Base-by-base conservation (phyloP, 2,797 vertebrate species). In the Ctenopoma multispine region DNA sequence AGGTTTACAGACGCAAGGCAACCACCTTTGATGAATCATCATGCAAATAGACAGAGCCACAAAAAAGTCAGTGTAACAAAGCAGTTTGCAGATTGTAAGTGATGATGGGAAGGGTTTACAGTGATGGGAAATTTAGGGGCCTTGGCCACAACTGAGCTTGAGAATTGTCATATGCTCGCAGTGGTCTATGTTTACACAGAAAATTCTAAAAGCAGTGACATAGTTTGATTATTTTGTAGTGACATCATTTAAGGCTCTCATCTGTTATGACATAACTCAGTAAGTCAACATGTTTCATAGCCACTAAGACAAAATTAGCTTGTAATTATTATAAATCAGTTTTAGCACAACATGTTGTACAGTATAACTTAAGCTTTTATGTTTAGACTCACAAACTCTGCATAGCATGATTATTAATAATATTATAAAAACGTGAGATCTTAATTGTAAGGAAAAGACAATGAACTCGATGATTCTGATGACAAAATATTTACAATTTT, bases 401-500 rank as follows among this genome's bases (percentile, higher is more conserved):
- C 14, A 36, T 17, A 5, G 13, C 12, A 1, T 27, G 8, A 10
- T 36, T 55, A 46, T 56, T 54, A 36, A 48, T n/a, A 50, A 66
- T 14, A 48, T 51, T 27, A 44, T 6, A 51, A 78, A 63, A 67
- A 23, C 9, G 18, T 6, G 38, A 40, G 31, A 34, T 34, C 31
- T 40, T 5, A 40, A 58, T 62, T 75, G 69, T 56, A 50, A 40
- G 71, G 0, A 73, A 70, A 77, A 77, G 72, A 53, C 54, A 74
- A 71, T 51, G 36, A 81, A 75, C 77, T 62, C 69, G 72, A 73
- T 72, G n/a, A 77, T 74, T 88, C 51, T 62, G 58, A 40, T 81
- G 49, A 79, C 60, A 86, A 89, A 76, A 69, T 92, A 92, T 94
- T 75, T 94, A 94, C 90, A 93, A 69, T 89, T 95, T 93, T 94